Evolutionary conservation across 1,140 invertebrate species (phyloP).

Genomic region (Anthonomus grandis): DNA sequence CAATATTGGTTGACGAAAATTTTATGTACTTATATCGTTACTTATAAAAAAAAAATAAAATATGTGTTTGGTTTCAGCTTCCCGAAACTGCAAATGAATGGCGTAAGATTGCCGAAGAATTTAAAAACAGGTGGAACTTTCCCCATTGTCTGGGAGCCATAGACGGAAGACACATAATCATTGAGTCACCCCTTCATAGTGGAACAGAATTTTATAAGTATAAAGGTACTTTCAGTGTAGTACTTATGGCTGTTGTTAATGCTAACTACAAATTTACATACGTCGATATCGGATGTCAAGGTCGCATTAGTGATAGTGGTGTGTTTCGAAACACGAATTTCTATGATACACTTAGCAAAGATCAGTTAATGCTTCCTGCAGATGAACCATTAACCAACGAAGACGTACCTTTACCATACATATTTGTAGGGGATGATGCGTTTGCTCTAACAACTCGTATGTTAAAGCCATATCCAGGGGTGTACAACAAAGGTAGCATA

Average conservation of each 20-base stretch:
- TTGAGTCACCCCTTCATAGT: conserved; percentile 23
- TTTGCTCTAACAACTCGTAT: conserved; percentile 39
- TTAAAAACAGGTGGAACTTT: conserved; percentile 29
- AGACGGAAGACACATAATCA: conserved; percentile 32
- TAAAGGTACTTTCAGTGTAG: too few relatives aligned
- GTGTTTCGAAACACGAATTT: conserved; percentile 24
- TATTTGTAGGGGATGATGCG: conserved; percentile 45
- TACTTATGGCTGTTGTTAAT: too few relatives aligned
- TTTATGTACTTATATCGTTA: background rate
- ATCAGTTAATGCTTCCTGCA: conserved; percentile 32
- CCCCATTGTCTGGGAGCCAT: conserved; percentile 31
- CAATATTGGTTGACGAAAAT: background rate
- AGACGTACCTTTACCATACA: conserved; percentile 31
- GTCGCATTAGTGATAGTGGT: conserved; percentile 30
- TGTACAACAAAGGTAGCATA: conserved; percentile 18
- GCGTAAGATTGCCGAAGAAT: conserved; percentile 28
- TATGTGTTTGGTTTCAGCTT: conserved; percentile 15
- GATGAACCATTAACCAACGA: conserved; percentile 26
- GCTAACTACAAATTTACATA: too few relatives aligned
- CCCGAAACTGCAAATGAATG: conserved; percentile 36
- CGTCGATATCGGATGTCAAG: conserved; percentile 44
- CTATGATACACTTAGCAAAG: conserved; percentile 27
- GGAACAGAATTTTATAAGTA: conserved; percentile 28
- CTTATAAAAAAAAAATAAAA: background rate
- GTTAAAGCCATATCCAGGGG: conserved; percentile 42